Base-by-base conservation (phyloP, 2,113 vertebrate genomes). In the Donacobius atricapilla region DNA sequence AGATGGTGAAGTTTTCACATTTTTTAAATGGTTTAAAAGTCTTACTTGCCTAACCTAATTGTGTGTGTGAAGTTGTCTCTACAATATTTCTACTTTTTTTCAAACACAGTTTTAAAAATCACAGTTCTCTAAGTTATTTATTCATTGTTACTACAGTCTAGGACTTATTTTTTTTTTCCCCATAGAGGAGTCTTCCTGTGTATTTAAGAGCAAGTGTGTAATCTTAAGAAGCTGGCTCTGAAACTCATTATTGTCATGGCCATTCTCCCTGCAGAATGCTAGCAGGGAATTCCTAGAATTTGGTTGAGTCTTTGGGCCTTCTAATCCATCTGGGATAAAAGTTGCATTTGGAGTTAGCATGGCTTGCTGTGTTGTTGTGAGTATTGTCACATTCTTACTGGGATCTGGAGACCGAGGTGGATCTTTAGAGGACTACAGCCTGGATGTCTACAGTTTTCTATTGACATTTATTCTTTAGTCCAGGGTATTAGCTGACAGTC, bases 241-340 rank as follows among this genome's bases (percentile, higher is more conserved):
- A 84, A 84, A 33, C 16, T 68, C 2, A 1, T 37, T 56, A 22
- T 30, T 71, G 33, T 42, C 16, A 27, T 0, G 0, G 31, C 73
- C 22, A 8, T 57, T 77, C 17, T 21, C 9, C 1, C 20, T 2
- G 1, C 4, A 0, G 31, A 75, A n/a, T 63, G 23, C 18, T 57
- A 30, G 7, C 21, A 54, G 35, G 18, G 47, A 68, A 51, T 75
- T 82, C 14, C 22, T 69, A 8, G 47, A 31, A 53, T 54, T 90
- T 61, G 51, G 6, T 76, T 23, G 12, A n/a, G 31, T 73, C 12
- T 31, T 69, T 78, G 27, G 2, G 14, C 18, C 33, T 48, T 48
- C 17, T 66, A 48, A 18, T 19, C 25, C 27, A 0, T 33, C 15
- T 51, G 13, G 17, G 18, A 16, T 81, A 73, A 48, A 94, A 90